Evolutionary conservation across 2,113 vertebrate genomes (phyloP).

Genomic region (Neotoma lepida): DNA sequence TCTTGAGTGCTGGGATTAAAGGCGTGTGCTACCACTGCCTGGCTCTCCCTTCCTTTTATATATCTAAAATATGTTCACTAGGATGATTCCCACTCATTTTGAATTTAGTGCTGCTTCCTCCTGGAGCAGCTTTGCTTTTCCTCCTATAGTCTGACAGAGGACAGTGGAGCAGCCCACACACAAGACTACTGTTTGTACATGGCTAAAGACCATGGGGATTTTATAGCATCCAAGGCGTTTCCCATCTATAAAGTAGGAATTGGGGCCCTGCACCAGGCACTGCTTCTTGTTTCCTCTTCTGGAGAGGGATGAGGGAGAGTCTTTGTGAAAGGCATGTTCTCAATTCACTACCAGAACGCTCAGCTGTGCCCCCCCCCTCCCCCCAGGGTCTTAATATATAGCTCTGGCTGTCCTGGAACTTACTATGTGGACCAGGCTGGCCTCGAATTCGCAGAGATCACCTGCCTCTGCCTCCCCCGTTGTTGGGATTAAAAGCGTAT

Average conservation of each 20-base stretch:
- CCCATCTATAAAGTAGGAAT: background rate
- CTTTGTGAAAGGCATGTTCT: background rate
- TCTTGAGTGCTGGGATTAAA: background rate
- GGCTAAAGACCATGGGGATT: background rate
- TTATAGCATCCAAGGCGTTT: no score
- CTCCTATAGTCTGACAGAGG: background rate
- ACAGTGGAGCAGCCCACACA: background rate
- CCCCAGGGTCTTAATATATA: background rate
- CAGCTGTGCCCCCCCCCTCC: background rate
- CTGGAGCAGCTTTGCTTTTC: background rate
- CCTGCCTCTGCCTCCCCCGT: no score
- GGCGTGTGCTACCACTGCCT: background rate
- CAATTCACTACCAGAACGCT: background rate
- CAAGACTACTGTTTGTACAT: background rate
- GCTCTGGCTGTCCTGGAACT: background rate
- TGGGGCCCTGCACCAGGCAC: background rate
- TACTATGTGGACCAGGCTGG: no score
- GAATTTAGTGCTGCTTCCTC: background rate
- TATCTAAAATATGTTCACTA: background rate
- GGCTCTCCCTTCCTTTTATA: background rate
- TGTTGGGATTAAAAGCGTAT: no score
- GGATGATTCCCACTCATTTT: background rate
- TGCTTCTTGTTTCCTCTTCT: background rate
- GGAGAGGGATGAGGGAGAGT: background rate
- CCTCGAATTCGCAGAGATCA: no score